Evolutionary conservation across 2,113 vertebrate genomes (phyloP).

Genomic region (Cacatua alba): DNA sequence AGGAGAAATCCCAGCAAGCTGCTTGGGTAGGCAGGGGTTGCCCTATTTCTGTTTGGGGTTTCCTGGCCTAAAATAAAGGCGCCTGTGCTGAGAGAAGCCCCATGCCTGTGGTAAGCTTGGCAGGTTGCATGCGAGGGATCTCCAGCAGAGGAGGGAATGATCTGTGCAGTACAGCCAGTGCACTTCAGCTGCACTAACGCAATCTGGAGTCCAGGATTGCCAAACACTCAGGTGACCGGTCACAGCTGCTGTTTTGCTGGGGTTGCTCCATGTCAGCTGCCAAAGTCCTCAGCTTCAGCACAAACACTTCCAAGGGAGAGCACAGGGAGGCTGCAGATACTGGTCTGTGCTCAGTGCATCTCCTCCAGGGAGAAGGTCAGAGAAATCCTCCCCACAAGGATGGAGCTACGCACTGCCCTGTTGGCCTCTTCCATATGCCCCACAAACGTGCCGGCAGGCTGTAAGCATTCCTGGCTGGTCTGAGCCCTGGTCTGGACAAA

Average conservation of each 20-base stretch:
- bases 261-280: background rate
- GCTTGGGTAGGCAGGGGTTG: background rate
- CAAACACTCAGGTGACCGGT: background rate
- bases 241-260: background rate
- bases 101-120: rapidly evolving
- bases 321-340: background rate
- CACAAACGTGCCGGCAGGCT: background rate
- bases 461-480: background rate
- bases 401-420: background rate
- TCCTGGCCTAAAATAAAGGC: background rate
- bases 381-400: background rate
- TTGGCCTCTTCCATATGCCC: background rate
- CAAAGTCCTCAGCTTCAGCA: background rate
- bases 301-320: background rate
- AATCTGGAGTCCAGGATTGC: background rate
- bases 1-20: slow-evolving; percentile 2
- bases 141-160: rapidly evolving
- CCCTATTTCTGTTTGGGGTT: slow-evolving; percentile 14
- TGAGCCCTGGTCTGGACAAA: background rate
- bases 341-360: background rate
- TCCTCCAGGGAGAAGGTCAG: background rate
- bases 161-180: background rate
- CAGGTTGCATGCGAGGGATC: background rate
- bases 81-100: background rate
- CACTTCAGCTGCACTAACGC: background rate